Percentiles rank a stretch among this genome's conserved stretches.
These are phyloP conservation scores for Lordiphosa collinella DNA, from an alignment of 1,140 invertebrate species.

Conservation along the genomic window DNA sequence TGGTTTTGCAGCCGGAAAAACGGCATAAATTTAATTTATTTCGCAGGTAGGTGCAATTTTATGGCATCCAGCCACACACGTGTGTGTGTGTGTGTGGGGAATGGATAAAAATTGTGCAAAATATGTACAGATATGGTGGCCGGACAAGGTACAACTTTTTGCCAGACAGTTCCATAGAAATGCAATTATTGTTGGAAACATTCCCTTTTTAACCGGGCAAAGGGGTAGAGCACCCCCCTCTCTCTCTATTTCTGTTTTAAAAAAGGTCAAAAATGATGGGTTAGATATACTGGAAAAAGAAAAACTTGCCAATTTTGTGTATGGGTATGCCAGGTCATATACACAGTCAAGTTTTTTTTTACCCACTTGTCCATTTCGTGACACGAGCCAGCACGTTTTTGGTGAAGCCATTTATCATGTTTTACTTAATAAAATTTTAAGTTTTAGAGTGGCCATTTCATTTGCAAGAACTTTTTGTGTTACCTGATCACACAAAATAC, in stretches of 20 bases:
- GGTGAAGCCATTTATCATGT: no score
- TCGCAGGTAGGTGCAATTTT: conserved; percentile 45
- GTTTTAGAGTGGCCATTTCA: no score
- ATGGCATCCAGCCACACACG: conserved; percentile 17
- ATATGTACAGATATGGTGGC: conserved; percentile 48
- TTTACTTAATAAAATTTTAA: no score
- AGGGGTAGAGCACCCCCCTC: not conserved
- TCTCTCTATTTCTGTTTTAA: conserved; percentile 6
- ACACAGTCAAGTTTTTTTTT: no score
- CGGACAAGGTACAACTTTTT: conserved; percentile 3
- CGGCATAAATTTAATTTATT: conserved; percentile 76
- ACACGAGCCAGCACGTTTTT: no score
- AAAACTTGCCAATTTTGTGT: no score
- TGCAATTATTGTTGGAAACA: conserved; percentile 60
- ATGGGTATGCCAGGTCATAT: no score
- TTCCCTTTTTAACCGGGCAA: conserved; percentile 19
- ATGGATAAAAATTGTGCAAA: conserved; percentile 65
- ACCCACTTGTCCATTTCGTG: no score
- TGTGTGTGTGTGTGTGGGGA: conserved; percentile 13
- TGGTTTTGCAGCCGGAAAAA: conserved; percentile 34
- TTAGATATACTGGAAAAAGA: no score
- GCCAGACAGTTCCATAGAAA: conserved; percentile 54
- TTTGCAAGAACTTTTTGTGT: no score
- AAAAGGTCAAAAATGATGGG: no score
- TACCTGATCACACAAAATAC: no score